Base-by-base conservation (phyloP, 2,888 invertebrate genomes). In the Perithous albicinctus region DNA sequence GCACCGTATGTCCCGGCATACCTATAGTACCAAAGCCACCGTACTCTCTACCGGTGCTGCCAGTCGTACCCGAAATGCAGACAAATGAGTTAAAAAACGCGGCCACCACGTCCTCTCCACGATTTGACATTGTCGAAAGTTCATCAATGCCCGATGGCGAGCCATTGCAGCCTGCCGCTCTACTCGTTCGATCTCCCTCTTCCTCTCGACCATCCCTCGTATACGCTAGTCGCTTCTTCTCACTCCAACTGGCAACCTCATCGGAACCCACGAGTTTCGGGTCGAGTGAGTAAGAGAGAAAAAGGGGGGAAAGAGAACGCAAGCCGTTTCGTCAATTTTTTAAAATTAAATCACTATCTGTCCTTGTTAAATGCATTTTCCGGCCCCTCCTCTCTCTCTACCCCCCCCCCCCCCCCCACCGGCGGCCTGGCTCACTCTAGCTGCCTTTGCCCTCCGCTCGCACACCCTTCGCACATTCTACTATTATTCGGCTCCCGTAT, bases 81-180 rank as follows among this genome's bases (percentile, higher is more conserved):
- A 90, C 90, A 90, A 90, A 90, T 90, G 90, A 90, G 90, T 90
- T 89, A 89, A 90, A 90, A 90, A 87, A 89, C 89, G 89, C 89
- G 87, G 89, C 84, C 84, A 86, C 89, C 89, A 89, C 88, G 89
- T 90, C 89, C 85, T 85, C 80, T 78, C 87, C 89, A 86, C 90
- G 92, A 92, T 92, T 92, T 91, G 92, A 92, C 92, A 91, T 92
- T 92, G 92, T 92, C 92, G 92, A 92, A 92, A 91, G 92, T 92
- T 92, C 92, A 92, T 92, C 92, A 91, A 92, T 92, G 92, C 88
- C 90, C 89, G 87, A 87, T 87, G 87, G 87, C 83, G 82, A 84
- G 80, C 84, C 83, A 77, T 48, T 32, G 79, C 78, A 78, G 61
- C 78, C 80, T 73, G 76, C 80, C 43, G 78, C 72, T 77, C 75